phyloP scores from a whole-genome alignment of 2,113 vertebrate genomes.

The Sorex fumeus region DNA sequence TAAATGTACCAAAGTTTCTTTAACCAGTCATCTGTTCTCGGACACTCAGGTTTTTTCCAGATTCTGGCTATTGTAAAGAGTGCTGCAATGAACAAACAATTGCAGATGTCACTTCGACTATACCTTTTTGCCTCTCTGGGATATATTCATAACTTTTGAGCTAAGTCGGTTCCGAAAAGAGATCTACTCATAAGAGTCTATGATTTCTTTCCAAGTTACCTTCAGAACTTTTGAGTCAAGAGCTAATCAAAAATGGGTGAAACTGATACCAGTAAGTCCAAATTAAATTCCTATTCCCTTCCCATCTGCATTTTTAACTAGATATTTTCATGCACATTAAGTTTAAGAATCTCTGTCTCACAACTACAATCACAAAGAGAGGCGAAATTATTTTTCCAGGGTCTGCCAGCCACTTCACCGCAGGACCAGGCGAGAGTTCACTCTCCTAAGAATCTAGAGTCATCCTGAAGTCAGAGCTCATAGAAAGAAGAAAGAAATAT shows the following conservation, averaged over 20 bases:
- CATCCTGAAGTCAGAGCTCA: constrained; percentile 39
- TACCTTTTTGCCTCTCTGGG: no score
- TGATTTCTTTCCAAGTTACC: neutral
- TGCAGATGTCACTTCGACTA: no score
- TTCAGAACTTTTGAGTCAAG: constrained; percentile 5
- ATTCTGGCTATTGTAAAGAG: no score
- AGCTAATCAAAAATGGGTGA: constrained; percentile 43
- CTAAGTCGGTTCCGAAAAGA: constrained; percentile 11
- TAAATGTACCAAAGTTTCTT: no score
- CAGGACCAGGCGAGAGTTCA: neutral
- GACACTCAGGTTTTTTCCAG: no score
- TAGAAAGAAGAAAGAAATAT: constrained; percentile 56
- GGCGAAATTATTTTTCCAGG: constrained; percentile 10
- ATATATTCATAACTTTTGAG: constrained; percentile 41
- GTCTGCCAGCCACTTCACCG: neutral
- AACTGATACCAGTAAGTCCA: constrained; percentile 3
- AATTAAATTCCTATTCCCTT: constrained; percentile 52
- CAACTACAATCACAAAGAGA: neutral
- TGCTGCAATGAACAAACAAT: no score
- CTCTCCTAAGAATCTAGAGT: neutral
- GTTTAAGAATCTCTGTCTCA: constrained; percentile 55
- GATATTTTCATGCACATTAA: neutral
- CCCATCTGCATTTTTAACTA: neutral
- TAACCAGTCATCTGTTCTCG: no score
- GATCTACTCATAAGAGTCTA: neutral